phyloP scores from a whole-genome alignment of 2,113 vertebrate genomes.

The Phyllostomus hastatus region DNA sequence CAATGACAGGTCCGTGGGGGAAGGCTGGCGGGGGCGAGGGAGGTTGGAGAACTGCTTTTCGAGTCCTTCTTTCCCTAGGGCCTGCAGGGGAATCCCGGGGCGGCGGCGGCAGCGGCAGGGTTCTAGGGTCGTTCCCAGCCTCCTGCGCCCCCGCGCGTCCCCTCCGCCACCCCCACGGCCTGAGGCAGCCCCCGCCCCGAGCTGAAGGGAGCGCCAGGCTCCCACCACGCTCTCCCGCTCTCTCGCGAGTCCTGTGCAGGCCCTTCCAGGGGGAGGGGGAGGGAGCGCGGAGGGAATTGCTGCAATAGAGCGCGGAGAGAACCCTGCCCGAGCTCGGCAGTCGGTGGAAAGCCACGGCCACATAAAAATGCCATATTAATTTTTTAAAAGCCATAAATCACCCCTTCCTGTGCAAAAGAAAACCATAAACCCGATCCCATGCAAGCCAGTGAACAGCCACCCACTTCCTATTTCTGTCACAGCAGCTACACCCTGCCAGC shows the following conservation, averaged over 20 bases:
- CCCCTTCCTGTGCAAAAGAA: slow-evolving; percentile 59
- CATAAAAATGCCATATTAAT: slow-evolving; percentile 66
- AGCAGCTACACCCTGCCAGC: slow-evolving; percentile 72
- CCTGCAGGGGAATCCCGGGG: slow-evolving; percentile 57
- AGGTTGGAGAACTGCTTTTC: background rate
- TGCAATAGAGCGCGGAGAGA: slow-evolving; percentile 51
- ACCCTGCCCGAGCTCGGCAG: slow-evolving; percentile 28
- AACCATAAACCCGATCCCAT: slow-evolving; percentile 69
- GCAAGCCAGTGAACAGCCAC: slow-evolving; percentile 67
- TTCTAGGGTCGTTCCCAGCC: slow-evolving; percentile 6
- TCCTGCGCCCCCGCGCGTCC: slow-evolving; percentile 39
- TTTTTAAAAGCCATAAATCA: slow-evolving; percentile 64
- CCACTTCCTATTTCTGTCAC: slow-evolving; percentile 78
- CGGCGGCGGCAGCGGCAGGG: background rate
- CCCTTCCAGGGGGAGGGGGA: slow-evolving; percentile 41
- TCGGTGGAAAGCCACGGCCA: slow-evolving; percentile 51
- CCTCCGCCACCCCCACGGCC: background rate
- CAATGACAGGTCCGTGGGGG: slow-evolving; percentile 39
- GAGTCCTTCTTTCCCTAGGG: background rate
- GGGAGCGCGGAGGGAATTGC: slow-evolving; percentile 57
- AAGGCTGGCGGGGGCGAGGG: background rate
- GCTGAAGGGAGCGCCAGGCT: slow-evolving; percentile 54
- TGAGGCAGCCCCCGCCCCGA: slow-evolving; percentile 43
- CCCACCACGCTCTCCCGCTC: slow-evolving; percentile 67
- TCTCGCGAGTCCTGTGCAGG: slow-evolving; percentile 71